Evolutionary conservation across 2,113 vertebrate species (phyloP), one percentile per base, ranked within the genome.

Genomic region (Tenebrosternarchus preto): DNA sequence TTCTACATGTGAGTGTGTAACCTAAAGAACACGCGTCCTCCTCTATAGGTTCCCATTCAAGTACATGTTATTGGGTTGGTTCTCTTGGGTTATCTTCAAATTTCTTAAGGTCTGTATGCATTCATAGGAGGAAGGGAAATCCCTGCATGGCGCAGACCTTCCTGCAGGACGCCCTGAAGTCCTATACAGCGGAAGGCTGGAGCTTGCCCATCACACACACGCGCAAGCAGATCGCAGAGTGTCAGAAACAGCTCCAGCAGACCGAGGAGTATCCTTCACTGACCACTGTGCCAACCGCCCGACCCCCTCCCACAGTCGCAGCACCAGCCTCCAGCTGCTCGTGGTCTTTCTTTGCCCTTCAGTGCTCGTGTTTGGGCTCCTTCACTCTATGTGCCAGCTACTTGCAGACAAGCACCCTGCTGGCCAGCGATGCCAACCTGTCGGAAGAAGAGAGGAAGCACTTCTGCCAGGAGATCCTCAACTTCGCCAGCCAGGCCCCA

Each of bases 381-480:
- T 97, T 96, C 82, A 96, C 93, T 55, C 56, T 27, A 0, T 20
- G 0, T 75, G 22, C 7, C 85, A 99, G 97, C 87, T 99, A 98
- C 88, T 92, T 99, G 76, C 96, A 96, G 90, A 99, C 96, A 5
- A 96, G 97, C 77, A 95, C 95, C 89, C 92, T 98, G 80, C 89
- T 99, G 86, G 98, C 97, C 33, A 91, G 95, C 3, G 98, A 99
- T 36, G 50, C 3, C 9, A 95, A 96, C 86, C 89, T 99, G 72
- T 91, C 88, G 0, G 91, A 92, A 0, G 94, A 94, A 2, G 96
- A 99, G 83, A 93, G 96, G 11, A 93, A 89, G 70, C 86, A 93
- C 85, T 99, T 96, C 88, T 98, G 96, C 92, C 95, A 96, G 83
- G 96, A 99, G 89, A 95, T 99, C 22, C 90, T 99, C n/a, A 89